These are phyloP conservation scores for Mustelus asterias DNA, from an alignment of 2,113 vertebrate species.

Conservation along the genomic window DNA sequence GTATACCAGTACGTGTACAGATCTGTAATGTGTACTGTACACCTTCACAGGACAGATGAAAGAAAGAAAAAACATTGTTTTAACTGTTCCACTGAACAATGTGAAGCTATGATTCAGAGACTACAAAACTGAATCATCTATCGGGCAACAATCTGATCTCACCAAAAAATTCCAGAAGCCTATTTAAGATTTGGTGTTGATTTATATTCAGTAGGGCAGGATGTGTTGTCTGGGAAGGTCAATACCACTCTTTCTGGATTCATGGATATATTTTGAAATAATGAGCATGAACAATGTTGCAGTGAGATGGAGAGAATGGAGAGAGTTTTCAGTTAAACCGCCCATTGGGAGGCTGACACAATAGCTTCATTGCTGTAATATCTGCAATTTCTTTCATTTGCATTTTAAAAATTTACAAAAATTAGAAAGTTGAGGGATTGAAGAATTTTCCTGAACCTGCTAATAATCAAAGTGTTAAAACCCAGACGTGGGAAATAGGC, in stretches of 20 bases:
- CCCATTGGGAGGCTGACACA: not conserved
- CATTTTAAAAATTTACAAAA: not conserved
- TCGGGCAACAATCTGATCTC: no score
- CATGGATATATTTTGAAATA: not conserved
- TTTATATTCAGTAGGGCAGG: not conserved
- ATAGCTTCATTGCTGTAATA: not conserved
- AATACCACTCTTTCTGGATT: not conserved
- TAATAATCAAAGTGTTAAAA: not conserved
- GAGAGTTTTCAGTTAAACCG: not conserved
- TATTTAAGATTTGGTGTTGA: not conserved
- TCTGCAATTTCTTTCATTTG: not conserved
- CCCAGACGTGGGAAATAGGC: not conserved
- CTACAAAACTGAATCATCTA: not conserved
- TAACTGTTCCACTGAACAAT: not conserved
- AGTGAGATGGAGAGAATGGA: not conserved
- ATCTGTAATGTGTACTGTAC: no score
- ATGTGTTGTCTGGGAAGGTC: not conserved
- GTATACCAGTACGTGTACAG: no score
- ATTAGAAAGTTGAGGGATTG: not conserved
- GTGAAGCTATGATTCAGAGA: not conserved
- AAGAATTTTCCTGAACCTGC: not conserved
- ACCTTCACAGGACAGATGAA: not conserved
- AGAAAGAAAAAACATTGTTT: not conserved
- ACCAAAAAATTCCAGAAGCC: not conserved
- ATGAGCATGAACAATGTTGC: not conserved